phyloP scores from a whole-genome alignment of 2,797 vertebrate genomes.

The Gouania willdenowi region DNA sequence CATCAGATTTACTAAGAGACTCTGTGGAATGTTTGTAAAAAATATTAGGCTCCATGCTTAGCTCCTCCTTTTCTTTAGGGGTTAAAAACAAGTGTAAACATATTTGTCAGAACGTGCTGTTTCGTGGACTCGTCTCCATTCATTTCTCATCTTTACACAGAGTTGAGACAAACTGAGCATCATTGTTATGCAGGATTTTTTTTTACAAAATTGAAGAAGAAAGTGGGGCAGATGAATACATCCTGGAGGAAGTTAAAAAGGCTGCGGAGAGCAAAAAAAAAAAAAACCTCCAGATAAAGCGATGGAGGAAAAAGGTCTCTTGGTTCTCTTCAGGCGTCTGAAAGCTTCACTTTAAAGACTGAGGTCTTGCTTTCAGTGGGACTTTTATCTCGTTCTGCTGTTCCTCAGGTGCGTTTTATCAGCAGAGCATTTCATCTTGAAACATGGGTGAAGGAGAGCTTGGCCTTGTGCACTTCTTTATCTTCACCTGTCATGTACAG shows the following conservation, averaged over 20 bases:
- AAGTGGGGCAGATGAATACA: background rate
- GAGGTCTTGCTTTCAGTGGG: conserved; percentile 10
- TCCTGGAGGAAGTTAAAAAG: too few species aligned
- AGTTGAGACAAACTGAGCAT: too few species aligned
- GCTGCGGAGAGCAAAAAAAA: too few species aligned
- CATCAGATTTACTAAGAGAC: too few species aligned
- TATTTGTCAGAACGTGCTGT: too few species aligned
- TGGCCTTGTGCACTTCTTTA: conserved; percentile 45
- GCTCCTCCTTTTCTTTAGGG: too few species aligned
- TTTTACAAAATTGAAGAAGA: conserved; percentile 5
- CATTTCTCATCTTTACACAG: too few species aligned
- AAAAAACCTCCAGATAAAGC: conserved; percentile 12
- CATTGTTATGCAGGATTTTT: too few species aligned
- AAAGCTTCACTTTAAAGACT: conserved; percentile 28
- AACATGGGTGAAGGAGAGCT: conserved; percentile 24
- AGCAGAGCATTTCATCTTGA: conserved; percentile 40
- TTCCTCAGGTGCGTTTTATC: conserved; percentile 42
- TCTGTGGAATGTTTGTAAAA: too few species aligned
- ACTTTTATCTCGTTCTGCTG: conserved; percentile 51
- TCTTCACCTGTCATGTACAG: conserved; percentile 59
- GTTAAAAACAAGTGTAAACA: too few species aligned
- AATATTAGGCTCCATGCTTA: too few species aligned
- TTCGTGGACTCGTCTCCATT: too few species aligned
- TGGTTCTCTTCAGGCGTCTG: conserved; percentile 19
- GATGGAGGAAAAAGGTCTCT: conserved; percentile 21